These are phyloP conservation scores for Synergus umbraculus DNA, from an alignment of 2,888 invertebrate species.

Conservation along the genomic window DNA sequence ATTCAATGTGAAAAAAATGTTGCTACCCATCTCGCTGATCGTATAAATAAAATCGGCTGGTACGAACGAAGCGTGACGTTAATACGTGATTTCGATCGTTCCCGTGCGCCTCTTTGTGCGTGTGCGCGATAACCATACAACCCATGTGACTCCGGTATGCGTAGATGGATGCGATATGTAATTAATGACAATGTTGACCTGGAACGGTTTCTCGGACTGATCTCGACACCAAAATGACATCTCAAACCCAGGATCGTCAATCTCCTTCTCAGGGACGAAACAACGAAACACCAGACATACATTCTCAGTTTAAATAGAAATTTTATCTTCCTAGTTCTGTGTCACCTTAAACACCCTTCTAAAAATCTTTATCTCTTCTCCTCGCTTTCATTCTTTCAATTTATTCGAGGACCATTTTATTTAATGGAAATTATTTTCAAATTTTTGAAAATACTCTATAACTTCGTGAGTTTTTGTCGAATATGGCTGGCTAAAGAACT, in stretches of 20 bases:
- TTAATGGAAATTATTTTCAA: no score
- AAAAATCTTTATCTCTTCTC: not conserved
- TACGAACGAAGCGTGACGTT: slow-evolving; percentile 47
- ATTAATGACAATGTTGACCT: slow-evolving; percentile 58
- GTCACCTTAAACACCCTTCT: slow-evolving; percentile 15
- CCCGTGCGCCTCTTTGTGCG: slow-evolving; percentile 51
- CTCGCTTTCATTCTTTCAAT: not conserved
- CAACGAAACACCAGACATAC: slow-evolving; percentile 49
- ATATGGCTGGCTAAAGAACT: no score
- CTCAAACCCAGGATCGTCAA: slow-evolving; percentile 48
- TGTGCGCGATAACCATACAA: slow-evolving; percentile 50
- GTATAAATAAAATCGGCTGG: slow-evolving; percentile 48
- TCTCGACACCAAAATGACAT: slow-evolving; percentile 45
- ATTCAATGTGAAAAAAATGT: slow-evolving; percentile 40
- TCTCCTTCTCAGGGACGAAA: slow-evolving; percentile 38
- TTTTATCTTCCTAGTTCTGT: not conserved
- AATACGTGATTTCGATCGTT: slow-evolving; percentile 56
- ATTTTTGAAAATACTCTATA: no score
- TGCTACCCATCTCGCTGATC: slow-evolving; percentile 38
- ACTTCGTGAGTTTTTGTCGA: no score
- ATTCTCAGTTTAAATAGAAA: slow-evolving; percentile 27
- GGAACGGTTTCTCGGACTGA: slow-evolving; percentile 53
- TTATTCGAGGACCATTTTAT: not conserved
- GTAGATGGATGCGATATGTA: slow-evolving; percentile 58
- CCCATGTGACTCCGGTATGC: slow-evolving; percentile 53